These are phyloP conservation scores for Rousettus leschenaultii DNA, from an alignment of 2,113 vertebrate species.

Conservation along the genomic window DNA sequence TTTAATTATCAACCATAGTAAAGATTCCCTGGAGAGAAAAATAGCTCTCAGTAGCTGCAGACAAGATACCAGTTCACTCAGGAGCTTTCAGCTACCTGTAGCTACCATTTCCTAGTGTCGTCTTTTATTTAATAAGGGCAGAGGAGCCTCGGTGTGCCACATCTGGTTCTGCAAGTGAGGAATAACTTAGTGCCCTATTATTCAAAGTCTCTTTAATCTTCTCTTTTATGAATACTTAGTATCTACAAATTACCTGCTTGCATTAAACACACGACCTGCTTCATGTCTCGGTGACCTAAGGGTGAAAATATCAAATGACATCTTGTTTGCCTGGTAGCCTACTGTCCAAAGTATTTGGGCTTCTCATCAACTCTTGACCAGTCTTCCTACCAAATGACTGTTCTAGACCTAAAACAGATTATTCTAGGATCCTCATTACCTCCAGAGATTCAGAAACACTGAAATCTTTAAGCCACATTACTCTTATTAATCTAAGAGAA, in stretches of 20 bases:
- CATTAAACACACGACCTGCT: conserved; percentile 66
- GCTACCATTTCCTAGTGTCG: conserved; percentile 22
- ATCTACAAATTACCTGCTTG: conserved; percentile 73
- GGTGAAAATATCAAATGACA: conserved; percentile 67
- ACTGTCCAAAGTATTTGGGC: background rate
- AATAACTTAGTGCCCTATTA: conserved; percentile 69
- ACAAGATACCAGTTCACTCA: conserved; percentile 63
- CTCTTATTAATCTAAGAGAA: background rate
- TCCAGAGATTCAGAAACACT: background rate
- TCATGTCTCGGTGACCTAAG: conserved; percentile 70
- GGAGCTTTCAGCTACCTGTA: conserved; percentile 64
- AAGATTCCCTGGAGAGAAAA: conserved; percentile 67
- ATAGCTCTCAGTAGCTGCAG: conserved; percentile 46
- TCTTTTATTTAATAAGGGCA: conserved; percentile 72
- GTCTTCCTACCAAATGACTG: background rate
- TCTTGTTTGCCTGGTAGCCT: conserved; percentile 56
- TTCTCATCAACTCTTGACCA: background rate
- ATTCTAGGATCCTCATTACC: background rate
- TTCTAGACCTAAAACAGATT: background rate
- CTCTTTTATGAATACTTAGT: conserved; percentile 77
- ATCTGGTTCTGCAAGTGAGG: conserved; percentile 60
- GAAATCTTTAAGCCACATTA: background rate
- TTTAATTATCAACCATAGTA: conserved; percentile 73
- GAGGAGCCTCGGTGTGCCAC: conserved; percentile 46
- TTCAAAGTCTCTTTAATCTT: conserved; percentile 77